Percentiles rank a stretch among this genome's conserved stretches.
phyloP scores from a whole-genome alignment of 1,140 invertebrate species.

The Theocolax elegans region DNA sequence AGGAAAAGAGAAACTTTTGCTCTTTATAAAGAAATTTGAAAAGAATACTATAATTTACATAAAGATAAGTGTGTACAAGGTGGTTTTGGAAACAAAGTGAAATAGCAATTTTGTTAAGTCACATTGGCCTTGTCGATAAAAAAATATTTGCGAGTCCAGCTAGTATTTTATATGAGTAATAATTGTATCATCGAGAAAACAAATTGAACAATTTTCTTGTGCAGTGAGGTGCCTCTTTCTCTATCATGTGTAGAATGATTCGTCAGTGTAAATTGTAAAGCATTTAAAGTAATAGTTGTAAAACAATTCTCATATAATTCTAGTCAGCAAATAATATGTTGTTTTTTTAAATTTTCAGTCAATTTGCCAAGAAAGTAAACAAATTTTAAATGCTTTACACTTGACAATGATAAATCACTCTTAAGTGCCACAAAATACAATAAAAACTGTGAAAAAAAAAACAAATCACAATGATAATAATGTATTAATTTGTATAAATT shows the following conservation, averaged over 20 bases:
- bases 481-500: not conserved
- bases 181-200: slow-evolving; percentile 4
- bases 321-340: not conserved
- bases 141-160: slow-evolving; percentile 15
- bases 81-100: slow-evolving; percentile 42
- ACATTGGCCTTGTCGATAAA: slow-evolving; percentile 20
- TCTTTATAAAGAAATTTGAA: not conserved
- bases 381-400: not conserved
- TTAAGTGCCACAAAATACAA: slow-evolving; percentile 4
- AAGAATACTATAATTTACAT: not conserved
- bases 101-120: slow-evolving; percentile 47
- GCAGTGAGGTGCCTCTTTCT: not conserved
- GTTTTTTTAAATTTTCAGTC: not conserved
- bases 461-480: too few species aligned
- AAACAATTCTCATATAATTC: slow-evolving; percentile 2
- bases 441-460: slow-evolving; percentile 1
- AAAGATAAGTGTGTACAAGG: slow-evolving; percentile 10
- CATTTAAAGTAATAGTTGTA: not conserved
- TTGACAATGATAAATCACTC: not conserved
- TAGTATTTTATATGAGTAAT: slow-evolving; percentile 33
- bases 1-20: not conserved
- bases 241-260: not conserved
- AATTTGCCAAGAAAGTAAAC: slow-evolving; percentile 5
- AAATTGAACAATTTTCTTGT: slow-evolving; percentile 1
- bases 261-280: slow-evolving; percentile 8